Evolutionary conservation across 2,888 invertebrate species (phyloP).

Genomic region (Smittia aterrima): DNA sequence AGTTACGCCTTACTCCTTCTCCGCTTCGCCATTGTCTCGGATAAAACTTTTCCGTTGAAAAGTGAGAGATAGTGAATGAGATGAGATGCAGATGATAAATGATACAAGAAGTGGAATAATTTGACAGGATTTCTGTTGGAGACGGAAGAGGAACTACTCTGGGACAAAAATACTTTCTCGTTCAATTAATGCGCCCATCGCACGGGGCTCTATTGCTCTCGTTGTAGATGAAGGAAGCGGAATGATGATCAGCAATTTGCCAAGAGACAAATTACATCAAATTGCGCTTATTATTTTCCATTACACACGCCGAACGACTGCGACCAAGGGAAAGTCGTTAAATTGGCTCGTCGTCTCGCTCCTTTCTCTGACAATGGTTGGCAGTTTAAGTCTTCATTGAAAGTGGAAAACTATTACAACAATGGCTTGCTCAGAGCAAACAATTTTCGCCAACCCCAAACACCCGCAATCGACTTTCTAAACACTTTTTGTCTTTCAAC

Average conservation of each 20-base stretch:
- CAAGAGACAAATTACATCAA: constrained; percentile 32
- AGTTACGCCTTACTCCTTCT: neutral
- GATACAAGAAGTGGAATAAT: constrained; percentile 20
- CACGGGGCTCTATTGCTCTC: neutral
- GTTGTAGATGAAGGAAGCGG: neutral
- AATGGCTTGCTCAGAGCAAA: neutral
- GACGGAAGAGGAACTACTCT: neutral
- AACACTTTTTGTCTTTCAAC: constrained; percentile 15
- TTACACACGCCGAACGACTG: neutral
- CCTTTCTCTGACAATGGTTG: neutral
- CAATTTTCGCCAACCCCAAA: neutral
- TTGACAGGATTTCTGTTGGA: constrained; percentile 3
- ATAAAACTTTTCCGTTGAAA: neutral
- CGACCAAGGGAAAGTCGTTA: neutral
- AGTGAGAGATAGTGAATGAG: neutral
- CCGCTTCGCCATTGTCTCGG: neutral
- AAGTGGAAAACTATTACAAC: constrained; percentile 6
- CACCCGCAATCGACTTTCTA: neutral
- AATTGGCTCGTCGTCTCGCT: constrained; percentile 8
- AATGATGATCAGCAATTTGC: constrained; percentile 35
- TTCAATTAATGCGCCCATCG: neutral
- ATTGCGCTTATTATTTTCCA: constrained; percentile 37
- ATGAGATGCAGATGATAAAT: constrained; percentile 19
- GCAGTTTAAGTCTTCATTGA: constrained; percentile 1
- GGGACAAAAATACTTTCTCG: neutral